Evolutionary conservation across 2,797 vertebrate species (phyloP).

Genomic region (Myotis findleyi): DNA sequence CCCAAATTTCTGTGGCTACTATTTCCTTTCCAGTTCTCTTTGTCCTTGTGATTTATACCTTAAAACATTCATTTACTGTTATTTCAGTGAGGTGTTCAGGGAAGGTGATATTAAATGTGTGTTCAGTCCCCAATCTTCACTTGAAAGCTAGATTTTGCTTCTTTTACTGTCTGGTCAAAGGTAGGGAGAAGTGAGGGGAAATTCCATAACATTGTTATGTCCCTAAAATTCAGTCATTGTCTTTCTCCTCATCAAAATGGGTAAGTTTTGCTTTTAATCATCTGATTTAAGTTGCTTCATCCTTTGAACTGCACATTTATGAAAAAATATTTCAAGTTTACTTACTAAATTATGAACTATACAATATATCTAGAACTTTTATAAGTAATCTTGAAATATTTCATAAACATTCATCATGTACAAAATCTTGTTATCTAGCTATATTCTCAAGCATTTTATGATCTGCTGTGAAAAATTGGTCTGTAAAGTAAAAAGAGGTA

Average conservation of each 20-base stretch:
- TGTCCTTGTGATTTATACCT: not conserved
- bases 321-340: not conserved
- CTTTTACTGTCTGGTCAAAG: not conserved
- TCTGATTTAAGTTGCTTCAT: not conserved
- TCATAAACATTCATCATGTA: not conserved
- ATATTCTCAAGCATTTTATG: slow-evolving; percentile 29
- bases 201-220: not conserved
- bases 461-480: slow-evolving; percentile 4
- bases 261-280: not conserved
- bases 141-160: not conserved
- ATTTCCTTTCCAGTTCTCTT: not conserved
- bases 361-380: not conserved
- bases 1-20: not conserved
- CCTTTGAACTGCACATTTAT: not conserved
- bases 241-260: not conserved
- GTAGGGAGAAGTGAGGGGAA: not conserved
- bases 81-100: not conserved
- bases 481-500: slow-evolving; percentile 18
- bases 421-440: not conserved
- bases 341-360: not conserved
- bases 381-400: slow-evolving; percentile 24
- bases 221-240: not conserved
- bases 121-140: not conserved
- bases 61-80: not conserved
- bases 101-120: not conserved